phyloP scores from a whole-genome alignment of 2,113 vertebrate species.

The Nycticorax nycticorax region DNA sequence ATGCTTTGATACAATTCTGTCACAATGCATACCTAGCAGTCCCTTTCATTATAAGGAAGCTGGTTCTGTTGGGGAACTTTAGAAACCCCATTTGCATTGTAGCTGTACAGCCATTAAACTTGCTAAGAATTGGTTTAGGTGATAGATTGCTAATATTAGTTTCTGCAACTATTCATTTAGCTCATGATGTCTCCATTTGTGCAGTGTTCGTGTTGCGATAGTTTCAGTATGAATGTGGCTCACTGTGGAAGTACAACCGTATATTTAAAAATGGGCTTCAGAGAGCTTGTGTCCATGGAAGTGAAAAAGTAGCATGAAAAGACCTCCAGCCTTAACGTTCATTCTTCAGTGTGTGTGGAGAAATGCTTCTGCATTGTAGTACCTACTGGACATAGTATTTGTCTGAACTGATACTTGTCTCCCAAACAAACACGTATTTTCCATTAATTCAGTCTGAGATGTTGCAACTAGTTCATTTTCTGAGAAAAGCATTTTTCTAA shows the following conservation, averaged over 20 bases:
- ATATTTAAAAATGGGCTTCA: background rate
- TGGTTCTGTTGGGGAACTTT: background rate
- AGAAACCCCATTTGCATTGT: background rate
- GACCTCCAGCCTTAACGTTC: background rate
- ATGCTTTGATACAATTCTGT: background rate
- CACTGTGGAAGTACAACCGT: background rate
- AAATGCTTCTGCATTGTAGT: background rate
- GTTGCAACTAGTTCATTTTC: background rate
- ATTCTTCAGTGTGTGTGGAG: background rate
- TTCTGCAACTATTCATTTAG: background rate
- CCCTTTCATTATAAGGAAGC: background rate
- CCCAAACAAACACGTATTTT: background rate
- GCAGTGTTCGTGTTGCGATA: background rate
- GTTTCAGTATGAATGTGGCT: constrained; percentile 26
- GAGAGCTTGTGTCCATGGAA: background rate
- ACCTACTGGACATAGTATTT: background rate
- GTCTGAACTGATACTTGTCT: background rate
- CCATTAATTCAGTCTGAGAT: background rate
- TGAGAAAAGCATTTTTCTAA: background rate
- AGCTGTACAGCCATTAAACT: background rate
- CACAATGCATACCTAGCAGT: background rate
- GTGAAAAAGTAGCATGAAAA: background rate
- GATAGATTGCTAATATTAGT: background rate
- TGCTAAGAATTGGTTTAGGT: background rate
- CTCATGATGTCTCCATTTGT: background rate